These are phyloP conservation scores for Nineta flava DNA, from an alignment of 2,888 invertebrate genomes.

Conservation along the genomic window DNA sequence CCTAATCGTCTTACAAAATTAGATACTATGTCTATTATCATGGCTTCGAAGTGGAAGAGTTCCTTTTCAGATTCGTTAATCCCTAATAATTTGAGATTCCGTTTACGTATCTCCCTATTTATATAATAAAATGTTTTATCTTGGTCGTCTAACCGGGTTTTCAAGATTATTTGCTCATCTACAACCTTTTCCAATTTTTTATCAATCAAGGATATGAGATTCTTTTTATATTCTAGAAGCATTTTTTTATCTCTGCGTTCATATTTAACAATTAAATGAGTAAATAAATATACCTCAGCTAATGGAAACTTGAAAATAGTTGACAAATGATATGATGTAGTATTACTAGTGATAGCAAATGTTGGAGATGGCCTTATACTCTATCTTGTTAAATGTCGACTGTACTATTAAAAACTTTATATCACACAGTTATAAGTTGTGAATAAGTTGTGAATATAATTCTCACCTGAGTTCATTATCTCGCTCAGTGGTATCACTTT, in stretches of 20 bases:
- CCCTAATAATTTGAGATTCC: background rate
- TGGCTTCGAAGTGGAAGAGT: background rate
- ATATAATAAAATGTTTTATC: background rate
- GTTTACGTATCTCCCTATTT: background rate
- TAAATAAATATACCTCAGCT: no score
- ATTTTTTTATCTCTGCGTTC: background rate
- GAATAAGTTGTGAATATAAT: no score
- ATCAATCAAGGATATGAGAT: background rate
- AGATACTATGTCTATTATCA: background rate
- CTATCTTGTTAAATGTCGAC: no score
- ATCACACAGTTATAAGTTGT: no score
- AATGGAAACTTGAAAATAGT: background rate
- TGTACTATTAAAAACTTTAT: no score
- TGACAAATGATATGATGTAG: no score
- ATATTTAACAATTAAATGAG: background rate
- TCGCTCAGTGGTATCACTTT: no score
- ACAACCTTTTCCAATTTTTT: background rate
- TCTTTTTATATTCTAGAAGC: background rate
- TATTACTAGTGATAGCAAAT: no score
- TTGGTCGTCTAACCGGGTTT: background rate
- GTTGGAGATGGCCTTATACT: no score
- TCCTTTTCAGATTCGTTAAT: background rate
- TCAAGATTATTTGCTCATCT: background rate
- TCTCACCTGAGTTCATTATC: no score
- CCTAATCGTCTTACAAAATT: background rate